Conservation (phyloP, 2,888 invertebrate genomes). For the Epsilonema sp. region DNA sequence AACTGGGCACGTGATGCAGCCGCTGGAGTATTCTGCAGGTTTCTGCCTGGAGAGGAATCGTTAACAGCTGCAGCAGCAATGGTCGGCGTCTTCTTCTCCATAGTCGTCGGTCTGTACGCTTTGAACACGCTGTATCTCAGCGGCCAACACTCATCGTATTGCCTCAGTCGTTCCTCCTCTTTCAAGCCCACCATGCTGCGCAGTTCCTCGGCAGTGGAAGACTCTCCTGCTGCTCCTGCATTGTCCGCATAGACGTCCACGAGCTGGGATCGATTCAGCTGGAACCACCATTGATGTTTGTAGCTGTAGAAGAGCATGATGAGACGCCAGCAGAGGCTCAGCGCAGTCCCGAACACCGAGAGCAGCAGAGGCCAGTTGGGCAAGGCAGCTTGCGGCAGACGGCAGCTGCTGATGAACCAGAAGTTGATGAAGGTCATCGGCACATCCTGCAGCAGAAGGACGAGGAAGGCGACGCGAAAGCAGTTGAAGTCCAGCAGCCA, state of each 20-base stretch:
- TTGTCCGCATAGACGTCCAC: too few species aligned
- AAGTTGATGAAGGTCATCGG: constrained; percentile 26
- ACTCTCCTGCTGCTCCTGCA: constrained; percentile 5
- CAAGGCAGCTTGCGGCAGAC: constrained; percentile 21
- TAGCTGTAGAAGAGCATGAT: constrained; percentile 24
- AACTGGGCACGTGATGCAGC: too few species aligned
- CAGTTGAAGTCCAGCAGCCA: constrained; percentile 27
- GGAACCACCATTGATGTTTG: constrained; percentile 4
- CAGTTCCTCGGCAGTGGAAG: constrained; percentile 8
- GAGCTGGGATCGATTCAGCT: neutral
- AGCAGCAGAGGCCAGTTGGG: constrained; percentile 20
- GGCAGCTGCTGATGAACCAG: constrained; percentile 23
- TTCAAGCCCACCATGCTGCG: neutral
- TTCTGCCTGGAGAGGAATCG: neutral
- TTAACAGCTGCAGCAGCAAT: too few species aligned
- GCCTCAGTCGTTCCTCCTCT: constrained; percentile 12
- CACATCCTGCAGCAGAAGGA: constrained; percentile 23
- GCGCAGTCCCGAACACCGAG: constrained; percentile 15
- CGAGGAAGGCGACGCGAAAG: constrained; percentile 25
- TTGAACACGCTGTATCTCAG: constrained; percentile 10
- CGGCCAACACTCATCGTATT: constrained; percentile 26
- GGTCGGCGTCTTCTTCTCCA: too few species aligned
- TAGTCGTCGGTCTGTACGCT: neutral
- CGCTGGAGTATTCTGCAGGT: too few species aligned
- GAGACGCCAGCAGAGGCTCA: constrained; percentile 22